These are phyloP conservation scores for Lydus trimaculatus DNA, from an alignment of 2,888 invertebrate genomes.

Conservation along the genomic window DNA sequence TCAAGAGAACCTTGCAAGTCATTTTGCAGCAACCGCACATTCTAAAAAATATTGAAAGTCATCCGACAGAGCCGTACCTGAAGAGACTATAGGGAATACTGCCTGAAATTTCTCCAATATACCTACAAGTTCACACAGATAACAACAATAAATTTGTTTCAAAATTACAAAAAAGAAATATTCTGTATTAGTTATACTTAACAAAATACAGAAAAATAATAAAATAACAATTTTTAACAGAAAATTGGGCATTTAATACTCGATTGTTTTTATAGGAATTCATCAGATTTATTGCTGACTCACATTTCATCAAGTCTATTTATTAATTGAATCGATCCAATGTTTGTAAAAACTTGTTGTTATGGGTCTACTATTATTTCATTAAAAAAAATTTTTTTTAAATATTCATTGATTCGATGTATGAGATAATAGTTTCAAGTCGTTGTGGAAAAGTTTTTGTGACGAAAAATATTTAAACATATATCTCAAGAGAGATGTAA, in stretches of 20 bases:
- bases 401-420: neutral
- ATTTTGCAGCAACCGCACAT: conserved; percentile 41
- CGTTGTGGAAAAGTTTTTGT: neutral
- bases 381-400: neutral
- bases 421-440: neutral
- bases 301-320: conserved; percentile 7
- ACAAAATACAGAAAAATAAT: neutral
- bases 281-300: conserved; percentile 4
- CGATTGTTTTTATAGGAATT: neutral
- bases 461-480: neutral
- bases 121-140: neutral
- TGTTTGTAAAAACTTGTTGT: neutral
- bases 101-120: neutral
- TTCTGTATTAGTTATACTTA: neutral
- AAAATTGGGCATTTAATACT: neutral
- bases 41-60: conserved; percentile 19
- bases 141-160: neutral
- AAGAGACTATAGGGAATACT: conserved; percentile 16
- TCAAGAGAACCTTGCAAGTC: conserved; percentile 45
- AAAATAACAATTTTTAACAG: neutral
- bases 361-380: neutral
- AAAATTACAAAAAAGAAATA: neutral
- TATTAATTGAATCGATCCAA: neutral
- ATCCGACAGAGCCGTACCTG: conserved; percentile 21
- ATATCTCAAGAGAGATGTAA: neutral